Percentiles rank a stretch among this genome's conserved stretches.
phyloP scores from a whole-genome alignment of 1,140 invertebrate genomes.

The Calosoma granatense region DNA sequence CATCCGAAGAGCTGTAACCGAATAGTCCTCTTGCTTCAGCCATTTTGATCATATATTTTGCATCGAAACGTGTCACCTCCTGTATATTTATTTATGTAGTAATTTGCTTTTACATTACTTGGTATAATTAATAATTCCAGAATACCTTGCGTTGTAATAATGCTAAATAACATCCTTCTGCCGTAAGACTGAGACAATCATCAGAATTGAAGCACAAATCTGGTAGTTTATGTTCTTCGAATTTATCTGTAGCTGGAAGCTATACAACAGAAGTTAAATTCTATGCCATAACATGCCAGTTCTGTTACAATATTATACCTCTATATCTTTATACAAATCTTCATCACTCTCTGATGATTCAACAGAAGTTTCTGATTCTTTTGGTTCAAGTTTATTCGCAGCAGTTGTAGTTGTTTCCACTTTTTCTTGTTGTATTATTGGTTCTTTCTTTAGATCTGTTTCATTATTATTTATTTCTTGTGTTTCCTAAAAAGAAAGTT shows the following conservation, averaged over 20 bases:
- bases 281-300: too few relatives aligned
- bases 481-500: not conserved
- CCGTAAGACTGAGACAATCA: conserved; percentile 34
- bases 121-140: too few relatives aligned
- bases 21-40: conserved; percentile 66
- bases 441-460: not conserved
- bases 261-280: conserved; percentile 23
- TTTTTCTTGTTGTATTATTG: conserved; percentile 12
- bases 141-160: conserved; percentile 58
- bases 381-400: conserved; percentile 18
- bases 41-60: conserved; percentile 69
- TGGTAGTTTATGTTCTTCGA: conserved; percentile 47
- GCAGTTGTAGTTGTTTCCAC: not conserved
- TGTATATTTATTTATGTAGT: conserved; percentile 31
- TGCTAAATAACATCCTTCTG: conserved; percentile 58
- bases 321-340: not conserved
- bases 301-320: too few relatives aligned
- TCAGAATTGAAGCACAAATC: conserved; percentile 41
- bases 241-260: conserved; percentile 62
- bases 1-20: conserved; percentile 37
- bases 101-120: too few relatives aligned
- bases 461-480: not conserved
- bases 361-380: conserved; percentile 14
- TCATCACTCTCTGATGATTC: not conserved
- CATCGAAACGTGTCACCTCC: conserved; percentile 61